phyloP scores from a whole-genome alignment of 2,888 invertebrate species.

The Mythimna pallens region DNA sequence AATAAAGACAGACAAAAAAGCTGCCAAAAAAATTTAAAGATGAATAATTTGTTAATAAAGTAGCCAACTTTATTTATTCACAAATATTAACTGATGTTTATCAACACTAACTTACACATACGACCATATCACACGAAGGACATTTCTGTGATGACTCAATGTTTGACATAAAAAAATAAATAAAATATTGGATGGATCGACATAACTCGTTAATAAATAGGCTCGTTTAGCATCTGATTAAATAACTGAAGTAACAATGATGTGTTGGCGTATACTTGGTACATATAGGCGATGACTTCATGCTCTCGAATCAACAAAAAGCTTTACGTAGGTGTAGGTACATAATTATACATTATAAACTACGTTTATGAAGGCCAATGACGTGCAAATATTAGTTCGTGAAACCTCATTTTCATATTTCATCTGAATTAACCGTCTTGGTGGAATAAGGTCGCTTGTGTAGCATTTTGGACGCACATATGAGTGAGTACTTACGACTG shows the following conservation, averaged over 20 bases:
- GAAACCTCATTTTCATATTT: slow-evolving; percentile 47
- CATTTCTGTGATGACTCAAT: slow-evolving; percentile 43
- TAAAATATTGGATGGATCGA: slow-evolving; percentile 50
- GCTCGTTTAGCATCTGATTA: slow-evolving; percentile 65
- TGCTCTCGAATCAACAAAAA: slow-evolving; percentile 58
- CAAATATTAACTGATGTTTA: slow-evolving; percentile 4
- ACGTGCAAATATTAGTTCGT: slow-evolving; percentile 58
- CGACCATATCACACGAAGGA: slow-evolving; percentile 39
- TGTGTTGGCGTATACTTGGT: slow-evolving; percentile 53
- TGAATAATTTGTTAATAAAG: background rate
- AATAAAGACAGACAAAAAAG: background rate
- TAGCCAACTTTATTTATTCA: slow-evolving; percentile 2
- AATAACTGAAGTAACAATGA: slow-evolving; percentile 59
- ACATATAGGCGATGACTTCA: slow-evolving; percentile 63
- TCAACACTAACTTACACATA: slow-evolving; percentile 9
- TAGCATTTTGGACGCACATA: background rate
- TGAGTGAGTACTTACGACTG: background rate
- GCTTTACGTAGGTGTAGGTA: slow-evolving; percentile 43
- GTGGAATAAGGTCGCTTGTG: slow-evolving; percentile 2
- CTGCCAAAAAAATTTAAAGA: background rate
- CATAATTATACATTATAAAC: slow-evolving; percentile 37
- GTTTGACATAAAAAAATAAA: slow-evolving; percentile 47
- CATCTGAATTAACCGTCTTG: slow-evolving; percentile 1
- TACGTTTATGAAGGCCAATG: slow-evolving; percentile 60
- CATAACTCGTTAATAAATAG: slow-evolving; percentile 57